Conservation (phyloP, 2,113 vertebrate species). For the Chaetura pelagica region DNA sequence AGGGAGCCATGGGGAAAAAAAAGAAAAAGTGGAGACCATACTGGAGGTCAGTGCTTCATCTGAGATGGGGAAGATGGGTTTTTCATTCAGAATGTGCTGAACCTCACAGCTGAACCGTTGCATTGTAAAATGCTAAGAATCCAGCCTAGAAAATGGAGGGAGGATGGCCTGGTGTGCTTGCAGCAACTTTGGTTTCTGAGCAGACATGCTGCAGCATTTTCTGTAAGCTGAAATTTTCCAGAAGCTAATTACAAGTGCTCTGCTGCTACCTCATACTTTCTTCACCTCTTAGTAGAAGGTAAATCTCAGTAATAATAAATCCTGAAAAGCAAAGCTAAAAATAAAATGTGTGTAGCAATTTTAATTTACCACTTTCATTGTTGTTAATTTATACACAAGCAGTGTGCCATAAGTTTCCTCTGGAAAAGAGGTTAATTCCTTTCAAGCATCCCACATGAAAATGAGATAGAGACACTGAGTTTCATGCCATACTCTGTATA, state of each 20-base stretch:
- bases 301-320: slow-evolving; percentile 72
- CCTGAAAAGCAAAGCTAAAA: slow-evolving; percentile 73
- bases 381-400: slow-evolving; percentile 69
- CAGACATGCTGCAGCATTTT: neutral
- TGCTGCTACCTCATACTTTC: neutral
- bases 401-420: slow-evolving; percentile 15
- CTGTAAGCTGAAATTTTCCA: neutral
- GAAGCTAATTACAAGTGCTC: neutral
- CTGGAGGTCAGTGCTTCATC: neutral
- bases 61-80: neutral
- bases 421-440: slow-evolving; percentile 65
- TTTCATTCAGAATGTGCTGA: neutral
- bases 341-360: slow-evolving; percentile 62
- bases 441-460: slow-evolving; percentile 18
- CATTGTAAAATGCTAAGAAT: neutral
- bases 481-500: neutral
- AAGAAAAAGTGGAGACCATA: neutral
- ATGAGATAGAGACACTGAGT: slow-evolving; percentile 31
- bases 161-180: neutral
- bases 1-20: neutral
- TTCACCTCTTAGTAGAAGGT: slow-evolving; percentile 25
- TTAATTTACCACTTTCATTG: slow-evolving; percentile 68
- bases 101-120: neutral
- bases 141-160: neutral
- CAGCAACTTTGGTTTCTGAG: neutral